phyloP scores from a whole-genome alignment of 2,797 vertebrate genomes.

The Moxostoma hubbsi region DNA sequence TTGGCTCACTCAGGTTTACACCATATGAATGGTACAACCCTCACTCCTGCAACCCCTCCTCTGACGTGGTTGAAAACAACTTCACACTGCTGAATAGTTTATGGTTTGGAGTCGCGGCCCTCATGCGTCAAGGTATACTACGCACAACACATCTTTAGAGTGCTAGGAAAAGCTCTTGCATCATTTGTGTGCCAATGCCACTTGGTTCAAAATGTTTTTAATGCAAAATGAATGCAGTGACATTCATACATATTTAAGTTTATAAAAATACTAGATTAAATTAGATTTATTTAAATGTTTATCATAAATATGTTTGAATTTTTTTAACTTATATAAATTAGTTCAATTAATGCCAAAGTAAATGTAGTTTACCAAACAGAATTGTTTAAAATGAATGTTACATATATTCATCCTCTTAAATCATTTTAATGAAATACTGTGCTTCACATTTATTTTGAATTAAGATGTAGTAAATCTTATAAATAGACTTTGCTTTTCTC shows the following conservation, averaged over 20 bases:
- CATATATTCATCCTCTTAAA: too few relatives aligned
- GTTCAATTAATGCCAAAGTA: too few relatives aligned
- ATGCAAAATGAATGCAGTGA: not conserved
- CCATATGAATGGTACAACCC: constrained; percentile 99
- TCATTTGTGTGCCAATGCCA: not conserved
- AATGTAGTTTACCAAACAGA: too few relatives aligned
- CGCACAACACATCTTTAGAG: constrained; percentile 51
- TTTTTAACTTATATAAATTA: too few relatives aligned
- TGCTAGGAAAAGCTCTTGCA: too few relatives aligned
- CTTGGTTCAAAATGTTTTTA: constrained; percentile 4
- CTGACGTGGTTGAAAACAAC: constrained; percentile 95
- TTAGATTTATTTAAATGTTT: too few relatives aligned
- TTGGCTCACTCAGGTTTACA: constrained; percentile 86
- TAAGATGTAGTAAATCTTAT: not conserved
- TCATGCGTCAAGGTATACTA: constrained; percentile 95
- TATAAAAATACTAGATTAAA: too few relatives aligned
- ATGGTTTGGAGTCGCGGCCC: constrained; percentile 97
- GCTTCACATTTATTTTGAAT: too few relatives aligned
- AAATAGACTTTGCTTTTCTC: not conserved
- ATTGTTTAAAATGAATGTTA: too few relatives aligned
- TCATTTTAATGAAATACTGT: too few relatives aligned
- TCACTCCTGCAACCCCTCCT: constrained; percentile 94
- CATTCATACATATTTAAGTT: not conserved
- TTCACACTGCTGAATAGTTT: constrained; percentile 98
- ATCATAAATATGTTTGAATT: too few relatives aligned